Conservation (phyloP, 2,113 vertebrate species). For the Megaceryle torquata region DNA sequence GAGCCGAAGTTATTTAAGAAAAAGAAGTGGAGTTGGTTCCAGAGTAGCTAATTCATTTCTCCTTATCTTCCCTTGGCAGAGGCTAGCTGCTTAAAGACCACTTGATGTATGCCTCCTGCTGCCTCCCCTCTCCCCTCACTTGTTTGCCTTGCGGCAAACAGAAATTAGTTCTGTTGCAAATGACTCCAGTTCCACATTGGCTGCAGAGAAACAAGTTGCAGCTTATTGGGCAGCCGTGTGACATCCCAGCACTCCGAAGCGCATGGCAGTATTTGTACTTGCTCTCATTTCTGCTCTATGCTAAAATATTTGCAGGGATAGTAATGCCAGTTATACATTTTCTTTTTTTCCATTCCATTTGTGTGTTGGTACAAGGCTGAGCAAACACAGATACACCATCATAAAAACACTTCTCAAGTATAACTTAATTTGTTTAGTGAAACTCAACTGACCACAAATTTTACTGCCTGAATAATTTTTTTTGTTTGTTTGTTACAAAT, state of each 20-base stretch:
- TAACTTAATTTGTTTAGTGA: not conserved
- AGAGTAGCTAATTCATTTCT: constrained; percentile 54
- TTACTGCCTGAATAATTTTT: not conserved
- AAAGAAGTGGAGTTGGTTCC: constrained; percentile 30
- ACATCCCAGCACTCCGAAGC: not conserved
- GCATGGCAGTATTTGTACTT: not conserved
- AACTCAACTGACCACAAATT: not conserved
- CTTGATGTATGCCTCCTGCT: constrained; percentile 42
- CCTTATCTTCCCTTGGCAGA: constrained; percentile 65
- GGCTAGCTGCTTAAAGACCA: not conserved
- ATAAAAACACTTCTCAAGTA: not conserved
- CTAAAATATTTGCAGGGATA: not conserved
- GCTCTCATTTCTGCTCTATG: not conserved
- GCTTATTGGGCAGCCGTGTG: not conserved
- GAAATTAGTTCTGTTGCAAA: not conserved
- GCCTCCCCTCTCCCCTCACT: not conserved
- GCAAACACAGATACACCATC: not conserved
- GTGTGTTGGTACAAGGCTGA: not conserved
- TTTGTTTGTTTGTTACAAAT: rapidly evolving
- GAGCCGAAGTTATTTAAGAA: constrained; percentile 24
- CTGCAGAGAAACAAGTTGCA: not conserved
- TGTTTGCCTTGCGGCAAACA: not conserved
- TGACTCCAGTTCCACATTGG: not conserved
- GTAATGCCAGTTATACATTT: not conserved
- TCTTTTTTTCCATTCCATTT: not conserved